Percentiles rank a stretch among this genome's conserved stretches.
phyloP scores from a whole-genome alignment of 2,888 invertebrate species.

The Leptopilina syphax region DNA sequence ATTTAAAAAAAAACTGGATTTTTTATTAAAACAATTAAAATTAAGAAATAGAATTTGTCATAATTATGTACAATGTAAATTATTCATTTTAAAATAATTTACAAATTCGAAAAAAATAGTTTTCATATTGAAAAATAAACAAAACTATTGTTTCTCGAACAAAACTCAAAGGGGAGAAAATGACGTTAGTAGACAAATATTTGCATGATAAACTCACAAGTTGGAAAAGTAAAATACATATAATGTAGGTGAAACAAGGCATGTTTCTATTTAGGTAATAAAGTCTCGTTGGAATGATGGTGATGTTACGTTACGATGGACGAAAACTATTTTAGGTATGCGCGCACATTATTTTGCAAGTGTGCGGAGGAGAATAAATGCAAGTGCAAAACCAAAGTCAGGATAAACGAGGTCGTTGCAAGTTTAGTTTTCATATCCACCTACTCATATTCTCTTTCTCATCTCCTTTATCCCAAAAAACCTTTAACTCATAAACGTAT shows the following conservation, averaged over 20 bases:
- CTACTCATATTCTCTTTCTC: not conserved
- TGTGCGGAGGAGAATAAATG: not conserved
- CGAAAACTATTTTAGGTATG: conserved; percentile 28
- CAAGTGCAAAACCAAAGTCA: conserved; percentile 14
- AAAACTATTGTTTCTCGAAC: not conserved
- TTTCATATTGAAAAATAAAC: no score
- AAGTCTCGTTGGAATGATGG: conserved; percentile 9
- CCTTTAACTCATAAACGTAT: not conserved
- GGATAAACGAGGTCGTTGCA: conserved; percentile 11
- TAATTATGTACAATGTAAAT: no score
- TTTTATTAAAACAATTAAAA: no score
- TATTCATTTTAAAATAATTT: no score
- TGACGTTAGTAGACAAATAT: conserved; percentile 16
- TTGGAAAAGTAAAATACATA: not conserved
- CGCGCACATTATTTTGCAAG: conserved; percentile 27
- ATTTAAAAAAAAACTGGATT: no score
- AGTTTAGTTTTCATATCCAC: conserved; percentile 17
- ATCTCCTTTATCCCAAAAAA: no score
- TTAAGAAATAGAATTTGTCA: no score
- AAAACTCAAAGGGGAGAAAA: not conserved
- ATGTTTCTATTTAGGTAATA: conserved; percentile 25
- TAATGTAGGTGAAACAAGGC: conserved; percentile 11
- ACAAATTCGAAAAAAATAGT: no score
- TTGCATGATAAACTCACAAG: conserved; percentile 13
- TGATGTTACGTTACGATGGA: not conserved